These are phyloP conservation scores for Spinibarbus caldwelli DNA, from an alignment of 2,797 vertebrate genomes.

Conservation along the genomic window DNA sequence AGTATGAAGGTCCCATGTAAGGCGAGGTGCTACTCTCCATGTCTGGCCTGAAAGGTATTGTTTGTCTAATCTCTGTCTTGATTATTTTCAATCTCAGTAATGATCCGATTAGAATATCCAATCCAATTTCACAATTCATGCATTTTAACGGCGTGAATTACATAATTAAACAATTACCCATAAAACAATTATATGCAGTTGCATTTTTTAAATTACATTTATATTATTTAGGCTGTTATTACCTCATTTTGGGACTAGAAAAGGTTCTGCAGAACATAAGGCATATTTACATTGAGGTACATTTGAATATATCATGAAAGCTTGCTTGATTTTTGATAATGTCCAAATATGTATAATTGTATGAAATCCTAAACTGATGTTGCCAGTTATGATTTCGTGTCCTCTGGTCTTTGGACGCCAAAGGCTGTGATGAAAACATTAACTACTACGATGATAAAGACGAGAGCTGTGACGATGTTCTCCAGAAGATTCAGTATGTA, in stretches of 20 bases:
- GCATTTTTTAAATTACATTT: neutral
- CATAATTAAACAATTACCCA: neutral
- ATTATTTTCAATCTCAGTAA: neutral
- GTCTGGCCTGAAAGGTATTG: neutral
- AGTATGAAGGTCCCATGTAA: neutral
- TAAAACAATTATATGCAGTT: neutral
- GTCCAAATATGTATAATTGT: neutral
- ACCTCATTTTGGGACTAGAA: neutral
- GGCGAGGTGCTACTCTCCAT: neutral
- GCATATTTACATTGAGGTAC: constrained; percentile 1
- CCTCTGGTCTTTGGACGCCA: constrained; percentile 86
- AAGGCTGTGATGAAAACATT: constrained; percentile 98
- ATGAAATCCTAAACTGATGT: neutral
- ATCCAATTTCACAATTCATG: neutral
- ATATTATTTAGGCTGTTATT: neutral
- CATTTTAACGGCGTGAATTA: neutral
- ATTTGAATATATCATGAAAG: neutral
- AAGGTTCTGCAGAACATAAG: neutral
- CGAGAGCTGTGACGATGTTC: constrained; percentile 88
- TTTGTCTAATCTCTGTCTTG: neutral
- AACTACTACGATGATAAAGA: constrained; percentile 94
- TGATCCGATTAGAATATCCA: neutral
- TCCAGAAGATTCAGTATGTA: constrained; percentile 89
- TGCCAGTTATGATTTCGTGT: constrained; percentile 36
- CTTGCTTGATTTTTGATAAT: fast-evolving